Percentiles rank a stretch among this genome's conserved stretches.
These are phyloP conservation scores for Brachylomia viminalis DNA, from an alignment of 2,888 invertebrate genomes.

Conservation along the genomic window DNA sequence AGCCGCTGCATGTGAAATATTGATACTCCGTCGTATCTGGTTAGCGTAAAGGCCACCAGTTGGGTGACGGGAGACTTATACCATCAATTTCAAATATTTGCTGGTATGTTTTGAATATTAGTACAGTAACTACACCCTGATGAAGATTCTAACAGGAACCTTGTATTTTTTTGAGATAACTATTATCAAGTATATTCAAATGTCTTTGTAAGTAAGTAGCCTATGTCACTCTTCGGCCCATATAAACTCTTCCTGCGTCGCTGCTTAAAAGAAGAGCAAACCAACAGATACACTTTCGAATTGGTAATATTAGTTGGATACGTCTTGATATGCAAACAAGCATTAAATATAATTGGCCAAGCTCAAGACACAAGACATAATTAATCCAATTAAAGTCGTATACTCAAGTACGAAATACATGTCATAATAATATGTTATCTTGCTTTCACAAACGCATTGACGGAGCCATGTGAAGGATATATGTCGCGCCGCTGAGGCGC, in stretches of 20 bases:
- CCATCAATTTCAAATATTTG: constrained; percentile 26
- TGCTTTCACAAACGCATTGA: constrained; percentile 54
- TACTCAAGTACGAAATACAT: constrained; percentile 17
- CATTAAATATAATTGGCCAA: too few relatives aligned
- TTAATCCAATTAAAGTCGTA: constrained; percentile 48
- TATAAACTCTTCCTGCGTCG: not conserved
- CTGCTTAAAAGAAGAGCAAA: not conserved
- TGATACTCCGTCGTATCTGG: constrained; percentile 23
- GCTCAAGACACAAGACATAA: constrained; percentile 16
- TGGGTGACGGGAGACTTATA: not conserved
- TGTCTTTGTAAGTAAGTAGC: not conserved
- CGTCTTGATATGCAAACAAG: too few relatives aligned
- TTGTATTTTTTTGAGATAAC: not conserved
- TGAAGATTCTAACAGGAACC: not conserved
- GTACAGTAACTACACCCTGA: not conserved
- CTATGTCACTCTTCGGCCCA: not conserved
- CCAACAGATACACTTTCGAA: constrained; percentile 1
- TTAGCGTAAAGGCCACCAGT: constrained; percentile 5
- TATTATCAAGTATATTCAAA: not conserved
- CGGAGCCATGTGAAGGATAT: constrained; percentile 7
- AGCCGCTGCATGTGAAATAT: constrained; percentile 42
- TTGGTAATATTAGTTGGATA: not conserved
- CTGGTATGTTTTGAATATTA: not conserved
- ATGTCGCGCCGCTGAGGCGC: constrained; percentile 41
- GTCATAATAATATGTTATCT: constrained; percentile 50